Evolutionary conservation across 2,113 vertebrate genomes (phyloP).

Genomic region (Fregata magnificens): DNA sequence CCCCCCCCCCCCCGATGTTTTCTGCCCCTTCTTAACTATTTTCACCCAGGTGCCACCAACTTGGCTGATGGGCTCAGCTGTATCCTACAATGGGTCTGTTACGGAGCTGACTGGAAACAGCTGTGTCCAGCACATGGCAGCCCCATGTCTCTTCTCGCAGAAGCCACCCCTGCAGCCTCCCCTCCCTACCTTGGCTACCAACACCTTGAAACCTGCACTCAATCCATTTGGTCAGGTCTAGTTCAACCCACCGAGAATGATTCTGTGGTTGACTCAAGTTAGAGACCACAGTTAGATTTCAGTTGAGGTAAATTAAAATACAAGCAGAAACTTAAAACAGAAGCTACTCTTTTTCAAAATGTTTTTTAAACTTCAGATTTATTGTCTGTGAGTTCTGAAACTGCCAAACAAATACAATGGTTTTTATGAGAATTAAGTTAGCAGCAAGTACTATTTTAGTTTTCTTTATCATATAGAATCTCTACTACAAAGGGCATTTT

Average conservation of each 20-base stretch:
- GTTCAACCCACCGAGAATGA: neutral
- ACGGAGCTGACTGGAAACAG: neutral
- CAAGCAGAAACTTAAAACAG: neutral
- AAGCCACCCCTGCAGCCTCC: neutral
- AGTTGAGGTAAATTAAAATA: neutral
- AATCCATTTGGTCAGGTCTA: neutral
- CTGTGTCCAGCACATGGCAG: neutral
- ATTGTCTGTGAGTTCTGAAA: neutral
- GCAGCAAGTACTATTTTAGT: neutral
- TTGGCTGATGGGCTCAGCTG: neutral
- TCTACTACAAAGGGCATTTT: neutral
- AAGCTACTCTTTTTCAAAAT: neutral
- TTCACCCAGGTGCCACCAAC: neutral
- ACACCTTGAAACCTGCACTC: neutral
- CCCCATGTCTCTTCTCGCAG: neutral
- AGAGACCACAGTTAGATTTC: neutral
- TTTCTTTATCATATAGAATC: neutral
- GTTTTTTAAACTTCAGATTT: neutral
- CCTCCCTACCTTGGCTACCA: neutral
- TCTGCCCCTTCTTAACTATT: neutral
- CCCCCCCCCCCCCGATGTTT: neutral
- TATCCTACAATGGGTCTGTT: neutral
- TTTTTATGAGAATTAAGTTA: neutral
- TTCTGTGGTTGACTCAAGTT: neutral
- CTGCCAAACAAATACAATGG: neutral